phyloP scores from a whole-genome alignment of 1,140 invertebrate species.

The Laodelphax striatellus region DNA sequence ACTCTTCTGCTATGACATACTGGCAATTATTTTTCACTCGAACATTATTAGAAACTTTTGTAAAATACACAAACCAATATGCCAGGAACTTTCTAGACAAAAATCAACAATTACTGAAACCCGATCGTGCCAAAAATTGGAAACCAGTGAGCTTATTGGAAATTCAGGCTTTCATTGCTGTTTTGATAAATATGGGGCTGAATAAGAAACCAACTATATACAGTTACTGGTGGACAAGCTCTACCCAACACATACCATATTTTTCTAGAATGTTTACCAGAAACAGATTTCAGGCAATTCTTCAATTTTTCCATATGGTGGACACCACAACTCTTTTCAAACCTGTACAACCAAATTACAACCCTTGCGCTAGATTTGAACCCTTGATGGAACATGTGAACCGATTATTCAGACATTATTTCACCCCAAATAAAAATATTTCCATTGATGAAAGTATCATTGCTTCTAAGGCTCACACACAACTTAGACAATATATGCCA shows the following conservation, averaged over 20 bases:
- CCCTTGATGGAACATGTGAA: slow-evolving; percentile 8
- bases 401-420: slow-evolving; percentile 8
- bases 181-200: slow-evolving; percentile 8
- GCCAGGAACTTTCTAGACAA: neutral
- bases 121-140: neutral
- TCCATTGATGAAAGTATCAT: slow-evolving; percentile 17
- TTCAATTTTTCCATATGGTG: slow-evolving; percentile 13
- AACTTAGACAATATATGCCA: slow-evolving; percentile 14
- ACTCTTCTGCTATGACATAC: neutral
- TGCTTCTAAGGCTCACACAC: slow-evolving; percentile 8
- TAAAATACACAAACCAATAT: slow-evolving; percentile 7
- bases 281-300: slow-evolving; percentile 11
- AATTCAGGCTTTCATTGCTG: slow-evolving; percentile 3
- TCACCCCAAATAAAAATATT: neutral
- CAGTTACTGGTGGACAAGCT: neutral
- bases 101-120: neutral
- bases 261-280: slow-evolving; percentile 11
- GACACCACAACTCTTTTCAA: neutral
- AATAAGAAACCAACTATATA: neutral
- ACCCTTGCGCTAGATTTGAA: slow-evolving; percentile 10
- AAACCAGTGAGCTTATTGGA: neutral
- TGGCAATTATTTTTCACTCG: slow-evolving; percentile 5
- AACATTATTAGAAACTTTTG: neutral
- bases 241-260: slow-evolving; percentile 2
- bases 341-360: slow-evolving; percentile 1